Evolutionary conservation across 2,888 invertebrate genomes (phyloP).

Genomic region (Malachius bipustulatus): DNA sequence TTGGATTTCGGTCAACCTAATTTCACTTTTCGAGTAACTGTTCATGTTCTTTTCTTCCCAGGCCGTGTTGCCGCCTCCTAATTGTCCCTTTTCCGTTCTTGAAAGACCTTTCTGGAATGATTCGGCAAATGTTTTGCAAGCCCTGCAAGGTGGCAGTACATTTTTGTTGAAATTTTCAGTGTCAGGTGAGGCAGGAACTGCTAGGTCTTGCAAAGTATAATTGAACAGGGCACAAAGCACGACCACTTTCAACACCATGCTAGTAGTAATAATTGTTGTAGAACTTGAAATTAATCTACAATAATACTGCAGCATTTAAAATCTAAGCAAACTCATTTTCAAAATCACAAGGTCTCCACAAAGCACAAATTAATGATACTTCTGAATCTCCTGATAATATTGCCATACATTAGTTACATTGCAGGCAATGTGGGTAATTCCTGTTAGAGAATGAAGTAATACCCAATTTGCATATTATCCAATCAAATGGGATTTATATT

Average conservation of each 20-base stretch:
- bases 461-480: too few species aligned
- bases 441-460: too few species aligned
- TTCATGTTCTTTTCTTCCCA: constrained; percentile 86
- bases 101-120: constrained; percentile 74
- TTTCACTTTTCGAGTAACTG: constrained; percentile 76
- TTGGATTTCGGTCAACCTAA: constrained; percentile 82
- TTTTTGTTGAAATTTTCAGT: too few species aligned
- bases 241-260: constrained; percentile 9
- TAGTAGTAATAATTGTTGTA: constrained; percentile 3
- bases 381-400: too few species aligned
- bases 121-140: constrained; percentile 60
- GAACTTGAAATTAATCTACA: background rate
- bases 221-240: constrained; percentile 4
- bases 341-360: too few species aligned
- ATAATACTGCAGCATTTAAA: too few species aligned
- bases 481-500: too few species aligned
- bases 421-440: too few species aligned
- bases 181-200: too few species aligned
- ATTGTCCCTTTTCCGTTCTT: constrained; percentile 73
- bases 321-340: too few species aligned
- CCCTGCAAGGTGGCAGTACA: constrained; percentile 67
- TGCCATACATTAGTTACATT: too few species aligned
- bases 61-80: constrained; percentile 85
- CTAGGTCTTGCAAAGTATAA: constrained; percentile 7
- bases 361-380: too few species aligned